Base-by-base conservation (phyloP, 2,113 vertebrate species). In the Neolamprologus devosi region DNA sequence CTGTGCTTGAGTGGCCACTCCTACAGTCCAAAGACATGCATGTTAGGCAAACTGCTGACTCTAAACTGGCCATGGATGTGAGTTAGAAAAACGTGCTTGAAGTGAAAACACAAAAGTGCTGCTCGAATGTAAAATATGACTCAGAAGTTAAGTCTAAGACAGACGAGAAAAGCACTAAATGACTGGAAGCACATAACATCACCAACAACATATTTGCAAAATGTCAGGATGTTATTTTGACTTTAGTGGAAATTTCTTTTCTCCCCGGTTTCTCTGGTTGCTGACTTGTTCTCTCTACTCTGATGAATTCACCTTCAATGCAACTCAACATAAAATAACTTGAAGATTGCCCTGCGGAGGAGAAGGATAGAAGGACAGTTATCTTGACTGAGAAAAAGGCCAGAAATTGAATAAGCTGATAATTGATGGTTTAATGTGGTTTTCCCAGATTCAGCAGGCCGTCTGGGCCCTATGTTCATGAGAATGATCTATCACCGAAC, bases 331-430 rank as follows among this genome's bases (percentile, higher is more conserved):
- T 85, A 3, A 91, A 90, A 54, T 80, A 8, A 58, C 37, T 35
- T 51, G 21, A 84, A 89, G 84, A 82, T n/a, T 40, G n/a, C 37
- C 85, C 54, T 1, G 30, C 4, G 30, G 81, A 78, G 87, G 55
- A 80, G 49, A 16, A 33, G 79, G 86, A 86, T 21, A 82, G 65
- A 3, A 14, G 63, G 54, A 6, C 5, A 21, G 55, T 87, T 45
- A 81, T 90, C 83, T 83, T 80, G 83, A 87, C 42, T 3, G 57
- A 85, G 42, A 85, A 89, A 86, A 75, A 63, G 85, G 21, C 30
- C 42, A 40, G 49, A 79, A 91, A 91, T 86, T 58, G 35, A 93
- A 89, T 83, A 70, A 87, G 83, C 4, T 21, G 81, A 68, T 90
- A 87, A 88, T 28, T 79, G 57, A 79, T 5, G 47, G 37, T 70